Base-by-base conservation (phyloP, 2,888 invertebrate genomes). In the Tholera decimalis region DNA sequence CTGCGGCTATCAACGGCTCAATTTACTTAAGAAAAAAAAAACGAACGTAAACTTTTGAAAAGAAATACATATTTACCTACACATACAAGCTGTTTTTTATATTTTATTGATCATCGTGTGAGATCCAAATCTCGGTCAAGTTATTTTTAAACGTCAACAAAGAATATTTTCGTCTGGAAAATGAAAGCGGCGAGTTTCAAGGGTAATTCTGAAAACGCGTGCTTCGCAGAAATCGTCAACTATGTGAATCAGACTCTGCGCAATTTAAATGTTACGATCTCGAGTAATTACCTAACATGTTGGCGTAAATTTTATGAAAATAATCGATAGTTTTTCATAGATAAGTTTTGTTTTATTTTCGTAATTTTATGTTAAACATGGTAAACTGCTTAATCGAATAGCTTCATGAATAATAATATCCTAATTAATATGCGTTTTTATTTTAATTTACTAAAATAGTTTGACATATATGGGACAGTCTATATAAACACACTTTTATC, bases 91-190 rank as follows among this genome's bases (percentile, higher is more conserved):
- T n/a, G n/a, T n/a, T n/a, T n/a, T n/a, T n/a, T n/a, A n/a, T n/a
- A n/a, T n/a, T n/a, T n/a, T n/a, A 28, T 37, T 33, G 24, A 59
- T 49, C 54, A 47, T 63, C 47, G 54, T 47, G 67, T 44, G 66
- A 41, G 51, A 63, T 63, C 47, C 30, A 26, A 60, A 79, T 62
- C n/a, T 69, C 64, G 79, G 81, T 63, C 79, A 62, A 15, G 58
- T 61, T 80, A 80, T 80, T 67, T 69, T 59, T 71, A 65, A 61
- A 67, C 54, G 43, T 70, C 61, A 67, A 74, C 61, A 77, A 77
- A 47, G n/a, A 44, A 24, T 60, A 74, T 67, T 70, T 77, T 63
- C 54, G 66, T 58, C 53, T 33, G 39, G 13, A 26, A 43, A 63
- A 63, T 46, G 53, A 71, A 56, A 60, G 28, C 20, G n/a, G 22